These are phyloP conservation scores for Plagodis pulveraria DNA, from an alignment of 2,888 invertebrate species.

Conservation along the genomic window DNA sequence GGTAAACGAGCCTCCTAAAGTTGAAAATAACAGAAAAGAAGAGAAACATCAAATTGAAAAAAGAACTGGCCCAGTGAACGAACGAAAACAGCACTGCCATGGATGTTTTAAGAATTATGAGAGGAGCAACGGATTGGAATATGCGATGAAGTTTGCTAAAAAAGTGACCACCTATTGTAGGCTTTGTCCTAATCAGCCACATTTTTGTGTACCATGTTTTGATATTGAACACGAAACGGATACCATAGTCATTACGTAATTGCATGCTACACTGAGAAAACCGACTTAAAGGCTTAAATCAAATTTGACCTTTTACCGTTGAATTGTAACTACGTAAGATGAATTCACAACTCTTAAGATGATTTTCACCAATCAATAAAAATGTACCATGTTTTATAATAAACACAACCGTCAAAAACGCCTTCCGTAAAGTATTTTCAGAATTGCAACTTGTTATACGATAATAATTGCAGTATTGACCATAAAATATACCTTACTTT, in stretches of 20 bases:
- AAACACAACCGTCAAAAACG: too few species aligned
- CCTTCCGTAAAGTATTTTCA: too few species aligned
- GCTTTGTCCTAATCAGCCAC: constrained; percentile 31
- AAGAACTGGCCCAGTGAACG: constrained; percentile 17
- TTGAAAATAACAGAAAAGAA: not conserved
- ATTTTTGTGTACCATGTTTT: constrained; percentile 32
- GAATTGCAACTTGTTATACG: too few species aligned
- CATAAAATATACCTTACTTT: too few species aligned
- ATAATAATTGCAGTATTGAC: too few species aligned
- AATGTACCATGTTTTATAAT: too few species aligned
- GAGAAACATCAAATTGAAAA: constrained; percentile 25
- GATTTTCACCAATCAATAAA: too few species aligned
- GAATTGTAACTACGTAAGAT: too few species aligned
- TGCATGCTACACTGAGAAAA: too few species aligned
- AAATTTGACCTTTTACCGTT: too few species aligned
- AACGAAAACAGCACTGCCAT: constrained; percentile 27
- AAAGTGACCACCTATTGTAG: constrained; percentile 30
- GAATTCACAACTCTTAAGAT: too few species aligned
- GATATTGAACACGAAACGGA: constrained; percentile 25
- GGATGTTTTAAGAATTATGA: constrained; percentile 29
- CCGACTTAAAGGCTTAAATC: too few species aligned
- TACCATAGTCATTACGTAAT: constrained; percentile 29
- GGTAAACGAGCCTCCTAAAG: not conserved
- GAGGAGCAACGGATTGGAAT: constrained; percentile 20
- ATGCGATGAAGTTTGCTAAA: constrained; percentile 25